A percentile compares a stretch with the other conserved stretches of the same genome.
phyloP scores from a whole-genome alignment of 2,888 invertebrate species.

The Ashinkailepas kermadecensis region DNA sequence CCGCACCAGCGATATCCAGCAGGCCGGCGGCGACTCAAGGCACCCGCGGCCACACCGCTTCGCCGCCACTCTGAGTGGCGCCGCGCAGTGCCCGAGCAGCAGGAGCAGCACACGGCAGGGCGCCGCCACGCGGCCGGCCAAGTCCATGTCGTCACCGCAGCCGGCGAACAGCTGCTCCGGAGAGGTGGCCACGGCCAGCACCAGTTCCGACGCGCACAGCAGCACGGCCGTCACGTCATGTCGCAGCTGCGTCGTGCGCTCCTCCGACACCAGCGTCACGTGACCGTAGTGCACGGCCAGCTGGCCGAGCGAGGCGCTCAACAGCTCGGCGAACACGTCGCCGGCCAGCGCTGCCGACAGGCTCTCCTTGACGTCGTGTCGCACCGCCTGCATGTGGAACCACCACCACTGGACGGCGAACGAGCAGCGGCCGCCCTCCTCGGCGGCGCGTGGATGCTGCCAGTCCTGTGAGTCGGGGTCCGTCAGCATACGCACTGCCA shows the following conservation, averaged over 20 bases:
- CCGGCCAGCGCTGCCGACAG: not conserved
- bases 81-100: not conserved
- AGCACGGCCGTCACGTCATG: not conserved
- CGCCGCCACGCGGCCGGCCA: not conserved
- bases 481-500: not conserved
- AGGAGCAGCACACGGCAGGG: not conserved
- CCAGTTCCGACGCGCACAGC: not conserved
- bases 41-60: not conserved
- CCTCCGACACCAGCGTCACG: not conserved
- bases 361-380: not conserved
- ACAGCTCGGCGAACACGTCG: not conserved
- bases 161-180: not conserved
- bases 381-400: not conserved
- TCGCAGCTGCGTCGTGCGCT: not conserved
- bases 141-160: not conserved
- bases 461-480: constrained; percentile 9
- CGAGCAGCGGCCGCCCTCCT: constrained; percentile 12
- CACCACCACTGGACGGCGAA: constrained; percentile 9
- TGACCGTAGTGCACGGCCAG: constrained; percentile 8
- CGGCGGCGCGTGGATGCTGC: not conserved
- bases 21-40: not conserved
- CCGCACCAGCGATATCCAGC: constrained; percentile 14
- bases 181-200: not conserved
- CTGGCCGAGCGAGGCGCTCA: not conserved
- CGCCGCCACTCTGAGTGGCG: not conserved